phyloP scores from a whole-genome alignment of 2,888 invertebrate genomes.

The Harpalus rubripes region DNA sequence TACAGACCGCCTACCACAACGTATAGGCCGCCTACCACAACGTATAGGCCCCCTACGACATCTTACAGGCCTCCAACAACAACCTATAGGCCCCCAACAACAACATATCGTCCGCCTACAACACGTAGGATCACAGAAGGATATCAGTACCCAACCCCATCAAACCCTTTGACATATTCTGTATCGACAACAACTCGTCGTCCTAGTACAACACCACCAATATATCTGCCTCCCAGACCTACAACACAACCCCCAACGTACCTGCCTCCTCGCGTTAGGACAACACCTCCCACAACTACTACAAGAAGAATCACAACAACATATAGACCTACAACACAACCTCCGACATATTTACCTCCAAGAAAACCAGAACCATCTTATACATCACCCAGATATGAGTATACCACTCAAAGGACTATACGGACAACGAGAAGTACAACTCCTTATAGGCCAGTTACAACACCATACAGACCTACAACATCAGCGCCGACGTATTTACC shows the following conservation, averaged over 20 bases:
- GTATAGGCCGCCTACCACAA: conserved; percentile 1
- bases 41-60: neutral
- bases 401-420: neutral
- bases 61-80: conserved; percentile 4
- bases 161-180: conserved; percentile 10
- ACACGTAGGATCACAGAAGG: neutral
- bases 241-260: conserved; percentile 31
- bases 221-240: conserved; percentile 43
- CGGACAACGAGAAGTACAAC: conserved; percentile 34
- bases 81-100: neutral
- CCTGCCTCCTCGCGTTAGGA: conserved; percentile 3
- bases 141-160: conserved; percentile 4
- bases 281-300: neutral
- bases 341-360: conserved; percentile 57
- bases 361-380: neutral
- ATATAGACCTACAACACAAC: conserved; percentile 48
- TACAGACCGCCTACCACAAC: conserved; percentile 50
- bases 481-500: conserved; percentile 20
- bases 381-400: neutral
- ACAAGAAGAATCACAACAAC: conserved; percentile 27
- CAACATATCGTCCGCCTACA: conserved; percentile 11
- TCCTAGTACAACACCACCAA: conserved; percentile 48
- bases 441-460: neutral
- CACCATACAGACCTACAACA: neutral
- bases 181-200: neutral